Evolutionary conservation across 2,113 vertebrate genomes (phyloP).

Genomic region (Gadus macrocephalus): DNA sequence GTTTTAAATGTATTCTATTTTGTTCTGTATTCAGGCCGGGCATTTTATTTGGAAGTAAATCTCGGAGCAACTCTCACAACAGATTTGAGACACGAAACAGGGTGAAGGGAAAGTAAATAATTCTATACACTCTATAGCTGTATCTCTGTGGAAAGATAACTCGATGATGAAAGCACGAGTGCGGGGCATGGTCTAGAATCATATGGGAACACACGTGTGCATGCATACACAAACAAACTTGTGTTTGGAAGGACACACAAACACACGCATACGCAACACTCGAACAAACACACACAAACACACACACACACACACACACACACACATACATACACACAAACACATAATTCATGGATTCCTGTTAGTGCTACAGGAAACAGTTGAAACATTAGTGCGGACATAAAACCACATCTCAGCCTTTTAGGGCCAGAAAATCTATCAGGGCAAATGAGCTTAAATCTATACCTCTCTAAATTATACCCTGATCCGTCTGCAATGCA

Average conservation of each 20-base stretch:
- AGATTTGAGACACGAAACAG: too few species aligned
- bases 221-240: background rate
- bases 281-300: background rate
- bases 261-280: background rate
- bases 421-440: constrained; percentile 67
- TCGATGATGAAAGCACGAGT: background rate
- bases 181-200: background rate
- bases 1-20: too few species aligned
- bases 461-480: constrained; percentile 53
- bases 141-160: too few species aligned
- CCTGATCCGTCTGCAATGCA: constrained; percentile 34
- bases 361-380: constrained; percentile 66
- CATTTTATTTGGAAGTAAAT: too few species aligned
- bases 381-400: constrained; percentile 66
- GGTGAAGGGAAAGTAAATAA: too few species aligned
- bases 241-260: background rate
- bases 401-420: constrained; percentile 56
- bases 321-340: constrained; percentile 13
- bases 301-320: constrained; percentile 7
- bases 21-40: too few species aligned
- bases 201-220: background rate
- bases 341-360: constrained; percentile 42
- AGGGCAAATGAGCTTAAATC: constrained; percentile 64
- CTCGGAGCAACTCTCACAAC: too few species aligned
- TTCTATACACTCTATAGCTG: too few species aligned